These are phyloP conservation scores for Euzetes globulus DNA, from an alignment of 2,888 invertebrate genomes.

Conservation along the genomic window DNA sequence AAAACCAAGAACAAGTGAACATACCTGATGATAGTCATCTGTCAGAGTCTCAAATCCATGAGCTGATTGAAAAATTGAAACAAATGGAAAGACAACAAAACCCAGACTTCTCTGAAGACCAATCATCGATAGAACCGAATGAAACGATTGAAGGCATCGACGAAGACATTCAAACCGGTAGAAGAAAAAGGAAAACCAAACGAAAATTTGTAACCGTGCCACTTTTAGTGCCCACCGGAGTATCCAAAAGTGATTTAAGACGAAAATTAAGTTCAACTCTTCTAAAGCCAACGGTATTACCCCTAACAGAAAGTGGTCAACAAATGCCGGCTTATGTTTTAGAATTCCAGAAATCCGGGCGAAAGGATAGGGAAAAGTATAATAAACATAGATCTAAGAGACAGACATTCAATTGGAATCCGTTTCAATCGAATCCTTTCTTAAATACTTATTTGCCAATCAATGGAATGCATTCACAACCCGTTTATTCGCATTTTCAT, in stretches of 20 bases:
- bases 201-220: conserved; percentile 23
- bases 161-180: background rate
- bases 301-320: conserved; percentile 23
- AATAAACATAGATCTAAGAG: background rate
- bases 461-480: background rate
- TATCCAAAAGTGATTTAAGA: conserved; percentile 20
- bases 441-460: background rate
- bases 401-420: background rate
- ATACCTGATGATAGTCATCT: background rate
- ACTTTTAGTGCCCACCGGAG: conserved; percentile 16
- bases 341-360: background rate
- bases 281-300: conserved; percentile 30
- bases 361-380: background rate
- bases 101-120: background rate
- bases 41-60: background rate
- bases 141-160: background rate
- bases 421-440: background rate
- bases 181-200: background rate
- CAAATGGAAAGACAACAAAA: background rate
- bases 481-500: background rate
- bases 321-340: conserved; percentile 34
- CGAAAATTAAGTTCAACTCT: conserved; percentile 9
- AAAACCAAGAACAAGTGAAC: background rate
- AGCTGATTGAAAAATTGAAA: background rate
- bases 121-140: background rate